Percentiles rank a stretch among this genome's conserved stretches.
phyloP scores from a whole-genome alignment of 2,797 vertebrate genomes.

The Urocyon cinereoargenteus region DNA sequence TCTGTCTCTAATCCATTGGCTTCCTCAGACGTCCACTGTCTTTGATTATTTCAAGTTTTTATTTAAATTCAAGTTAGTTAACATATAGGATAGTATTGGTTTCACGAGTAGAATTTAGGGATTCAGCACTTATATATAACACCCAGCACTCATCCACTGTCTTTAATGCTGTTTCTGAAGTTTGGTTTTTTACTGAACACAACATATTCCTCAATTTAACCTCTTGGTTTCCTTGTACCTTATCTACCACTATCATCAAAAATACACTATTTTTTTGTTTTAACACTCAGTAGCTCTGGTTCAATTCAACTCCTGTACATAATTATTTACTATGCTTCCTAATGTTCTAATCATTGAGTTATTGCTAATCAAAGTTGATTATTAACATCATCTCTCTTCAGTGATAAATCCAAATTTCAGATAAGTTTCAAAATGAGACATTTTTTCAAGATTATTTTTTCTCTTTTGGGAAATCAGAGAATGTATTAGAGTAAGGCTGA shows the following conservation, averaged over 20 bases:
- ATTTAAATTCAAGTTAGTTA: neutral
- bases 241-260: neutral
- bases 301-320: neutral
- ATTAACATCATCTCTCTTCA: neutral
- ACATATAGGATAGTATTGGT: neutral
- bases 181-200: neutral
- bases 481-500: neutral
- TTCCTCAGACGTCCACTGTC: neutral
- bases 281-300: neutral
- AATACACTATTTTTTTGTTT: neutral
- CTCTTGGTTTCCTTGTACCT: neutral
- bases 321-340: neutral
- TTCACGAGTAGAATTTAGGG: neutral
- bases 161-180: neutral
- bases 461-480: neutral
- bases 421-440: neutral
- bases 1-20: neutral
- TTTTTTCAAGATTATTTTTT: neutral
- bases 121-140: neutral
- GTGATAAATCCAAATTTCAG: neutral
- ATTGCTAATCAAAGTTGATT: neutral
- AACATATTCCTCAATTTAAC: neutral
- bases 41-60: neutral
- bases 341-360: neutral
- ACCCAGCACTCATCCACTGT: neutral